phyloP scores from a whole-genome alignment of 2,888 invertebrate genomes.

The Microctonus brassicae region DNA sequence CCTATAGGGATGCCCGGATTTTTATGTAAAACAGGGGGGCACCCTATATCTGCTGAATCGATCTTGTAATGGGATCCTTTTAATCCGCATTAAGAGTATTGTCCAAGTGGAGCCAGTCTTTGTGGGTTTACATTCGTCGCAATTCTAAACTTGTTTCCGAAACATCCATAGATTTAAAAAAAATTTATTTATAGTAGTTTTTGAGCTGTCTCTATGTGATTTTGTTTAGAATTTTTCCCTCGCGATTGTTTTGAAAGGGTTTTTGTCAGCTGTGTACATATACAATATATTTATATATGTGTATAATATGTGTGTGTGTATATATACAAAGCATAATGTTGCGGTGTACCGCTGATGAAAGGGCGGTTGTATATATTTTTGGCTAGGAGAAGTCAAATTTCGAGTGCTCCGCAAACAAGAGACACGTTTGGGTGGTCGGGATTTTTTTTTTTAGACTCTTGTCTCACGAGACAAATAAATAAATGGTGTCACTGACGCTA shows the following conservation, averaged over 20 bases:
- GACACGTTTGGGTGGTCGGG: slow-evolving; percentile 30
- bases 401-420: slow-evolving; percentile 60
- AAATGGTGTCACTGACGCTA: neutral
- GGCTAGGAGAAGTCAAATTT: slow-evolving; percentile 61
- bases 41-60: slow-evolving; percentile 43
- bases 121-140: neutral
- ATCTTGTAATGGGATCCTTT: slow-evolving; percentile 51
- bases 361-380: slow-evolving; percentile 55
- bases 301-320: no score
- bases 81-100: slow-evolving; percentile 46
- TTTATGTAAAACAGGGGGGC: slow-evolving; percentile 44
- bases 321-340: slow-evolving; percentile 29
- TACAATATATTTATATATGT: slow-evolving; percentile 28
- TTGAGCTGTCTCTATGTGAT: neutral
- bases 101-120: slow-evolving; percentile 31
- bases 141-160: neutral
- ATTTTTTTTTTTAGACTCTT: slow-evolving; percentile 1
- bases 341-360: slow-evolving; percentile 41
- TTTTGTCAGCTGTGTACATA: slow-evolving; percentile 57
- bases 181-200: neutral
- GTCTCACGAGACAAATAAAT: neutral
- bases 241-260: slow-evolving; percentile 56
- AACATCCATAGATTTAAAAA: neutral
- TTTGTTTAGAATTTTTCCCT: neutral
- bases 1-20: slow-evolving; percentile 35